Evolutionary conservation across 2,888 invertebrate species (phyloP).

Genomic region (Scrobipalpa atriplicella): DNA sequence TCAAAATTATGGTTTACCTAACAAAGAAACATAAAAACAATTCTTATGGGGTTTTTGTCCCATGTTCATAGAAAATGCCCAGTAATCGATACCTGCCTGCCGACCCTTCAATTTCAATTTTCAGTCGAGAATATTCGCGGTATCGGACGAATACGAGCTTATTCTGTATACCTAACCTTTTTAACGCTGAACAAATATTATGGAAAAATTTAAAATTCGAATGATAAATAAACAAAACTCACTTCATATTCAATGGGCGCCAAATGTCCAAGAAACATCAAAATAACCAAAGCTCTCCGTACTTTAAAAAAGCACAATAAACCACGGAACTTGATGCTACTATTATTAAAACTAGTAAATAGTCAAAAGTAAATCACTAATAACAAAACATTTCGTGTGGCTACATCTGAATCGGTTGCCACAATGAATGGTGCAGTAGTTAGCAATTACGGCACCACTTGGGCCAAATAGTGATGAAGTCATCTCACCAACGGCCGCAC

Average conservation of each 20-base stretch:
- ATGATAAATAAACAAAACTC: not conserved
- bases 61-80: not conserved
- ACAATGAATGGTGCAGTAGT: conserved; percentile 3
- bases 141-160: not conserved
- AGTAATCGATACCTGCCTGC: conserved; percentile 12
- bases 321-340: too few relatives aligned
- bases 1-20: not conserved
- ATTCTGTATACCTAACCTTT: not conserved
- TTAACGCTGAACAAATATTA: not conserved
- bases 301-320: too few relatives aligned
- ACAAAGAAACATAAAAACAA: not conserved
- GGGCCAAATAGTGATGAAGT: conserved; percentile 17
- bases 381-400: not conserved
- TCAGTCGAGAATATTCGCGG: not conserved
- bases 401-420: conserved; percentile 4
- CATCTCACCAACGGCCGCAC: conserved; percentile 7
- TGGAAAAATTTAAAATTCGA: not conserved
- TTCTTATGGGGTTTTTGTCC: not conserved
- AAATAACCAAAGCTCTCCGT: too few relatives aligned
- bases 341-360: too few relatives aligned
- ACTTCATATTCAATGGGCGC: not conserved
- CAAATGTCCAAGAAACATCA: not conserved
- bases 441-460: not conserved
- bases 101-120: not conserved
- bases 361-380: not conserved